phyloP scores from a whole-genome alignment of 2,888 invertebrate genomes.

The Drosophila multiciliata region DNA sequence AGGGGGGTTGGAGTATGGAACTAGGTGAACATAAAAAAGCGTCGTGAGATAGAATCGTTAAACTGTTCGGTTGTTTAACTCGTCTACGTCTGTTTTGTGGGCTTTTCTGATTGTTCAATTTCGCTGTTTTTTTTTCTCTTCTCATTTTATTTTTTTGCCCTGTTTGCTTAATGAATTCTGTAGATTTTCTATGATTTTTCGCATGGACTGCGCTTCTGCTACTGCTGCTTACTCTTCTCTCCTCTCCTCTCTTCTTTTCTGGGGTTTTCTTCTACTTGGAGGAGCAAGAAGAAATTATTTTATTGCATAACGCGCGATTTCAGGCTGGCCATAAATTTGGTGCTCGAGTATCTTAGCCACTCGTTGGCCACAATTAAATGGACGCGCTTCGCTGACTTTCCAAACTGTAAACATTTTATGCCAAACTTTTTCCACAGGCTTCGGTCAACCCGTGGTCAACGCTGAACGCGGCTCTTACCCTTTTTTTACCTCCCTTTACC shows the following conservation, averaged over 20 bases:
- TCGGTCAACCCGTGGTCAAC: slow-evolving; percentile 13
- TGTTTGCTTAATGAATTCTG: slow-evolving; percentile 67
- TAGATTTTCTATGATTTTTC: slow-evolving; percentile 49
- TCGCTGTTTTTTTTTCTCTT: slow-evolving; percentile 22
- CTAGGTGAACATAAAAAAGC: slow-evolving; percentile 54
- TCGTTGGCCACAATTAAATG: slow-evolving; percentile 74
- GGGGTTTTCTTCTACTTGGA: slow-evolving; percentile 15
- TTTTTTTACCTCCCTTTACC: slow-evolving; percentile 18
- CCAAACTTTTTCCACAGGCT: slow-evolving; percentile 45
- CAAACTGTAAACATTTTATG: slow-evolving; percentile 74
- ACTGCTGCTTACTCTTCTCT: neutral
- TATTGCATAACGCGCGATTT: slow-evolving; percentile 79
- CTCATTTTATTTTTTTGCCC: slow-evolving; percentile 18
- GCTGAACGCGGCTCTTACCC: slow-evolving; percentile 18
- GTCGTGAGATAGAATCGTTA: slow-evolving; percentile 68
- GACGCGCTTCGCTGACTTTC: slow-evolving; percentile 73
- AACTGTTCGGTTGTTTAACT: slow-evolving; percentile 46
- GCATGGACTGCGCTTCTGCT: slow-evolving; percentile 33
- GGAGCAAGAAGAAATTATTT: slow-evolving; percentile 66
- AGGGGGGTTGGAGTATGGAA: neutral
- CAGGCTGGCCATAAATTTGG: slow-evolving; percentile 71
- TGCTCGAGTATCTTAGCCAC: slow-evolving; percentile 69
- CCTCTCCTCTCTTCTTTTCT: too few relatives aligned
- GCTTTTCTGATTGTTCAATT: slow-evolving; percentile 21
- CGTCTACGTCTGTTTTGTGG: slow-evolving; percentile 14